Evolutionary conservation across 2,797 vertebrate genomes (phyloP), one percentile per base, ranked within the genome.

Genomic region (Gambusia yucatana): DNA sequence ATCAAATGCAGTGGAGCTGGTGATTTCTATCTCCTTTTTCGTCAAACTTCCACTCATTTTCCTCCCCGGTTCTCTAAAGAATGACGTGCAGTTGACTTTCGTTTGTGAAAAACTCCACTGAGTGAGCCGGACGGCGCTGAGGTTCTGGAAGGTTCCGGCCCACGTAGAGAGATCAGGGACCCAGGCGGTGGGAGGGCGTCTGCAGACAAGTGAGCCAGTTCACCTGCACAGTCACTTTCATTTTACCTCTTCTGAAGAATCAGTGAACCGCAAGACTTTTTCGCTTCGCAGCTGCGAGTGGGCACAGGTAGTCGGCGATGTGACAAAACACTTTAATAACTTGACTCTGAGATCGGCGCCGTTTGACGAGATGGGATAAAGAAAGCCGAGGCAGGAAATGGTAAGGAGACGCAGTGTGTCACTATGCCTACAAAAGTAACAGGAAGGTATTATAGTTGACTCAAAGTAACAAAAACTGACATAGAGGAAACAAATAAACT

Each of bases 241-340:
- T 86, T 74, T 72, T 48, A 16, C 65, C 20, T 44, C 69, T 41
- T 5, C 10, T 22, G 61, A 59, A 80, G 22, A 81, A 75, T 67
- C 67, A 14, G 46, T 41, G 57, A 78, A 82, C 80, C 39, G 61
- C 17, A 50, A 84, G 87, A 80, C 50, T 65, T 77, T 84, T 78
- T 73, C 22, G 0, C 70, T 2, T 59, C 0, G 47, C 0, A 61
- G 73, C 73, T 70, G 73, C 28, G 73, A 87, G 84, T 72, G 71
- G 76, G 67, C 46, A 76, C 61, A 57, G 36, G 76, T 76, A 47
- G 76, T 78, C 36, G 79, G 84, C 30, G 72, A 80, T 69, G 77
- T 44, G 8, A 75, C 71, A 61, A 82, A 82, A 72, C 82, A 57
- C 61, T 78, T 79, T 86, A 85, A 84, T 84, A 87, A 87, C 80